Conservation (phyloP, 2,113 vertebrate genomes). For the Nyctibius bracteatus region DNA sequence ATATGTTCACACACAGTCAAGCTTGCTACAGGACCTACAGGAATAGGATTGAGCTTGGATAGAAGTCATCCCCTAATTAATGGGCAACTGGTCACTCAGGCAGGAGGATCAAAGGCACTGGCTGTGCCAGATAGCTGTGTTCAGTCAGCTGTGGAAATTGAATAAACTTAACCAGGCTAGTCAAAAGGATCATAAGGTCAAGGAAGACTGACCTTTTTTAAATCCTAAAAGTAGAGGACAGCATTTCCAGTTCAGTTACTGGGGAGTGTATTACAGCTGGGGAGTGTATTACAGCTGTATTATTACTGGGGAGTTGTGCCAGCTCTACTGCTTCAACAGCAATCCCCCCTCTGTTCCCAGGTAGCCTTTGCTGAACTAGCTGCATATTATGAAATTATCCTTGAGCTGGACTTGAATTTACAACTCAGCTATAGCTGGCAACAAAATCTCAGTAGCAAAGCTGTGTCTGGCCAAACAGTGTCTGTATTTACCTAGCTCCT, state of each 20-base stretch:
- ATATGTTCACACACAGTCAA: background rate
- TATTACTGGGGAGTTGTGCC: too few species aligned
- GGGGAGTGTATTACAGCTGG: background rate
- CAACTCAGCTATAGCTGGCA: background rate
- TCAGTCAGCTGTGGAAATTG: background rate
- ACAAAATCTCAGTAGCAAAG: background rate
- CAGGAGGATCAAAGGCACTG: background rate
- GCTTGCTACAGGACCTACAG: background rate
- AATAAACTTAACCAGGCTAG: background rate
- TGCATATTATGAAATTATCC: background rate
- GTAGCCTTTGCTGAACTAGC: background rate
- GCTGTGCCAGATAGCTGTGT: background rate
- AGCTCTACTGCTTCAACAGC: background rate
- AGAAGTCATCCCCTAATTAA: background rate
- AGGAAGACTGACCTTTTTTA: background rate
- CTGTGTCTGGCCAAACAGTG: background rate
- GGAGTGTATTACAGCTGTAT: background rate
- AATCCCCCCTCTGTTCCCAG: background rate
- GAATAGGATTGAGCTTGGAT: background rate
- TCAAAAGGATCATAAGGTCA: background rate
- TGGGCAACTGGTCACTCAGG: background rate
- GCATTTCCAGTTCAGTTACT: background rate
- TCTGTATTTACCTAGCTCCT: background rate
- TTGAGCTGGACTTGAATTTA: background rate
- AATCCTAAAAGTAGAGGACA: background rate